Percentiles rank a stretch among this genome's conserved stretches.
Evolutionary conservation across 2,888 invertebrate genomes (phyloP).

Genomic region (Lottia gigantea): DNA sequence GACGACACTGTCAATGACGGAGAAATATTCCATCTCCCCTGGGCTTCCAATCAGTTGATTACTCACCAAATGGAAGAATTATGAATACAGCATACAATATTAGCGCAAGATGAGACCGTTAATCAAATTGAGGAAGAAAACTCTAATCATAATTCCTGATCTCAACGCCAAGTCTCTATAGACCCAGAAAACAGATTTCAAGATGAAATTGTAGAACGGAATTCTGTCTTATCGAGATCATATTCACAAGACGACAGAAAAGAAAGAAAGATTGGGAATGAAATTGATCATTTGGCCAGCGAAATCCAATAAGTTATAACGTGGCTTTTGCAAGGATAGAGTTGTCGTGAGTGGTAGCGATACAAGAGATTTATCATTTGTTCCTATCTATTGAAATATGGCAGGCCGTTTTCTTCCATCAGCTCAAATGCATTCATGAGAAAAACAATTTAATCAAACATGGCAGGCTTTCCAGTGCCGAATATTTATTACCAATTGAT

Average conservation of each 20-base stretch:
- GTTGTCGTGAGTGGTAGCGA: not conserved
- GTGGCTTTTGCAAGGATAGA: conserved; percentile 1
- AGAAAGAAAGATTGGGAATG: not conserved
- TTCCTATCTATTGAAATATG: conserved; percentile 9
- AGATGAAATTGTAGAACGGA: conserved; percentile 5
- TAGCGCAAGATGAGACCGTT: conserved; percentile 29
- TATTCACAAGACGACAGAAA: conserved; percentile 1
- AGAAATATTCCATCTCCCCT: conserved; percentile 12
- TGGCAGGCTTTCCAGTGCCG: not conserved
- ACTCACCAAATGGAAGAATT: conserved; percentile 23
- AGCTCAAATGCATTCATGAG: conserved; percentile 4
- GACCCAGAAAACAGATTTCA: conserved; percentile 7
- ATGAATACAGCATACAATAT: conserved; percentile 31
- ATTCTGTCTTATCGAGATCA: conserved; percentile 6
- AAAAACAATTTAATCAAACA: conserved; percentile 9
- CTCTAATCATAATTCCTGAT: conserved; percentile 34
- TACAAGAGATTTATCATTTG: not conserved
- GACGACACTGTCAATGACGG: not conserved
- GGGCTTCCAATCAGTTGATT: conserved; percentile 23
- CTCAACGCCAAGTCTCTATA: conserved; percentile 18
- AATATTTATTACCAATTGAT: not conserved
- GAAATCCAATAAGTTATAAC: conserved; percentile 7
- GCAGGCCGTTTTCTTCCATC: not conserved
- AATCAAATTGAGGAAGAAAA: conserved; percentile 31
- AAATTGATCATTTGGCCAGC: not conserved